These are phyloP conservation scores for Bujurquina vittata DNA, from an alignment of 2,113 vertebrate species.

Conservation along the genomic window DNA sequence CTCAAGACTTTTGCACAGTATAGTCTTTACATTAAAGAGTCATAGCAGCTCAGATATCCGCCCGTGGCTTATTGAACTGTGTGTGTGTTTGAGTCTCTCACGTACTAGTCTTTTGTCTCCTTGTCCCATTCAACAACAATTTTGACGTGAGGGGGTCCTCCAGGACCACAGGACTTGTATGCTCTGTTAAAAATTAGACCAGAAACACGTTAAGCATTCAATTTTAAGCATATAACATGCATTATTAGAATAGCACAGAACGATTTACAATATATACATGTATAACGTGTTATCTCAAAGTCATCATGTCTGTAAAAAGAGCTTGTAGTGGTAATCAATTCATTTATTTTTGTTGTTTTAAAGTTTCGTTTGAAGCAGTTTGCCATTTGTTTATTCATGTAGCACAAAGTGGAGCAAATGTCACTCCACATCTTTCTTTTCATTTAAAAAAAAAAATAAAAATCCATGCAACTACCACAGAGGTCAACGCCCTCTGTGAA, in stretches of 20 bases:
- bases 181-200: constrained; percentile 75
- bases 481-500: neutral
- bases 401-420: neutral
- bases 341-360: neutral
- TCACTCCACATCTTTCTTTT: neutral
- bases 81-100: constrained; percentile 43
- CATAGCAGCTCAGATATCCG: neutral
- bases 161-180: constrained; percentile 92
- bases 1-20: no score
- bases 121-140: constrained; percentile 99
- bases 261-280: neutral
- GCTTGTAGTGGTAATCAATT: neutral
- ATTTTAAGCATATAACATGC: neutral
- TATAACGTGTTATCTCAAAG: neutral
- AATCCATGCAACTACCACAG: constrained; percentile 18
- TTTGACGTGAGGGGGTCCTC: constrained; percentile 96
- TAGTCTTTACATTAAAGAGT: neutral
- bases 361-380: neutral
- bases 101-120: constrained; percentile 98
- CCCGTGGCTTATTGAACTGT: neutral
- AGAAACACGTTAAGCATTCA: neutral
- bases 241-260: neutral
- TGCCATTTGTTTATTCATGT: neutral
- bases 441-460: neutral
- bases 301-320: neutral